Conservation (phyloP, 2,113 vertebrate genomes). For the Vanacampus margaritifer region DNA sequence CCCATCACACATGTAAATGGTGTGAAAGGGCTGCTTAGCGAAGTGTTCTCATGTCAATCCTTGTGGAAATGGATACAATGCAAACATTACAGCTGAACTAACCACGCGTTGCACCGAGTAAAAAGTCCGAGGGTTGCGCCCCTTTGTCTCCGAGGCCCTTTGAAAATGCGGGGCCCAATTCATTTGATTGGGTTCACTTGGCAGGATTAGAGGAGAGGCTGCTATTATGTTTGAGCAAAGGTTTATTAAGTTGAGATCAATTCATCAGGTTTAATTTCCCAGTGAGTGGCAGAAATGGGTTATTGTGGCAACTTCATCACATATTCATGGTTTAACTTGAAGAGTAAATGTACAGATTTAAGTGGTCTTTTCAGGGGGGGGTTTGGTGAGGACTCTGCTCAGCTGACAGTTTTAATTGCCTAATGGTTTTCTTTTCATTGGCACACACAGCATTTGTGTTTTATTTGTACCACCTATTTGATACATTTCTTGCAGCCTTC, state of each 20-base stretch:
- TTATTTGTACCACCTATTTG: slow-evolving; percentile 25
- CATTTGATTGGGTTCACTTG: slow-evolving; percentile 99
- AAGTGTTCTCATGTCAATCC: slow-evolving; percentile 99
- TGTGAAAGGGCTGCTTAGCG: slow-evolving; percentile 99
- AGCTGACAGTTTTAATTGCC: slow-evolving; percentile 96
- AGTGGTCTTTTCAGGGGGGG: slow-evolving; percentile 83
- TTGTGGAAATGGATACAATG: slow-evolving; percentile 99
- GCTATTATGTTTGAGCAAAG: slow-evolving; percentile 87
- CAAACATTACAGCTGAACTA: slow-evolving; percentile 99
- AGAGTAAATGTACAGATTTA: slow-evolving; percentile 99
- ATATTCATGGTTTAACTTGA: slow-evolving; percentile 99
- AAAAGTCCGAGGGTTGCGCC: slow-evolving; percentile 84
- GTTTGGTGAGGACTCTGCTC: slow-evolving; percentile 80
- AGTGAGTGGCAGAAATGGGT: slow-evolving; percentile 96
- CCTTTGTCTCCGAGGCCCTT: slow-evolving; percentile 85
- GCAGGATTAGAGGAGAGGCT: slow-evolving; percentile 91
- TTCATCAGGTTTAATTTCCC: slow-evolving; percentile 99
- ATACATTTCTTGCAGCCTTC: slow-evolving; percentile 31
- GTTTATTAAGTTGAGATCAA: slow-evolving; percentile 99
- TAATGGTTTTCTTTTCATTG: slow-evolving; percentile 76
- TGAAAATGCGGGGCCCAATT: slow-evolving; percentile 92
- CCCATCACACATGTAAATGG: slow-evolving; percentile 97
- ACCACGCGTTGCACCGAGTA: slow-evolving; percentile 94
- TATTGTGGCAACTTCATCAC: slow-evolving; percentile 99
- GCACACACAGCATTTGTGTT: slow-evolving; percentile 51